A percentile compares a stretch with the other conserved stretches of the same genome.
Conservation (phyloP, 2,888 invertebrate genomes). For the Sarcophaga carnaria region DNA sequence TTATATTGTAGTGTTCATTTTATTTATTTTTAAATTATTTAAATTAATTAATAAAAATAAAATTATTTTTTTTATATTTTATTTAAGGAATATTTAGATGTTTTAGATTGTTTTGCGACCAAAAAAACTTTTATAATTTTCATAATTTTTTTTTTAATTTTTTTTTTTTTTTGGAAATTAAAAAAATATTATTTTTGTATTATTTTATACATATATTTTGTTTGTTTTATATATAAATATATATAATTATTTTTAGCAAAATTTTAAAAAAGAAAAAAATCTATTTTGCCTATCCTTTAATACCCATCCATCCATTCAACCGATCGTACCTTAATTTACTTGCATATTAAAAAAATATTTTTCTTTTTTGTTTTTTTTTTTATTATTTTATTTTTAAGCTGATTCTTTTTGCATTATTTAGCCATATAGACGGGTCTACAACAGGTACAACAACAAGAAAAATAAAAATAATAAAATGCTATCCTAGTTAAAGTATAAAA, state of each 20-base stretch:
- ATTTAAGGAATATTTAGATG: conserved; percentile 37
- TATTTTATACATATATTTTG: too few species aligned
- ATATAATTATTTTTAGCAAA: conserved; percentile 33
- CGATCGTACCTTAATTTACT: conserved; percentile 4
- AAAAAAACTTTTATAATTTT: conserved; percentile 66
- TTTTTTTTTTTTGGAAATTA: background rate
- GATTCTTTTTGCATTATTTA: conserved; percentile 15
- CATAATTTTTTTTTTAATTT: conserved; percentile 71
- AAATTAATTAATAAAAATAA: conserved; percentile 5
- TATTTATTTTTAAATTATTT: background rate
- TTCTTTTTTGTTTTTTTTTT: conserved; percentile 32
- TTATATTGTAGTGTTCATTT: background rate
- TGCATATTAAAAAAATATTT: conserved; percentile 63
- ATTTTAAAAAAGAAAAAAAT: conserved; percentile 59
- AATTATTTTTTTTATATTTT: conserved; percentile 17
- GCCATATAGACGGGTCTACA: conserved; percentile 77
- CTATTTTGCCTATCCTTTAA: conserved; percentile 70
- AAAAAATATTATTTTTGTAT: conserved; percentile 10
- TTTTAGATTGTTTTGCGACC: conserved; percentile 39
- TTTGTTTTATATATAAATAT: too few species aligned
- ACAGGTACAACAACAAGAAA: conserved; percentile 80
- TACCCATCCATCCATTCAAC: conserved; percentile 41
- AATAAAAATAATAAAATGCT: conserved; percentile 76
- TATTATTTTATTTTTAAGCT: background rate
- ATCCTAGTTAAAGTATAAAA: conserved; percentile 70